Base-by-base conservation (phyloP, 2,113 vertebrate species). In the Thymallus thymallus region DNA sequence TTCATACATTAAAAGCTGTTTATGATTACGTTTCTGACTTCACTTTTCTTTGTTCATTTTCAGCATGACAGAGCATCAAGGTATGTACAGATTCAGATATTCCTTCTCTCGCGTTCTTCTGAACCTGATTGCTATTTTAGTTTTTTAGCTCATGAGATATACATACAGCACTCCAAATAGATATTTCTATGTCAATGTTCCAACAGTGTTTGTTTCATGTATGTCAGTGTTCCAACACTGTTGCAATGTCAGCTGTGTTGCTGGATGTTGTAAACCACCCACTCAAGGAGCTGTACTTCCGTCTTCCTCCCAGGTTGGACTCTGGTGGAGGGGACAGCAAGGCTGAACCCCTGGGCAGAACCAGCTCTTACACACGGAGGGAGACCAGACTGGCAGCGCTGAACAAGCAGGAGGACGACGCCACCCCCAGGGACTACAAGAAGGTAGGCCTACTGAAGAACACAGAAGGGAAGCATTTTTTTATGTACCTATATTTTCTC, bases 381-480 rank as follows among this genome's bases (percentile, higher is more conserved):
- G 96, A 98, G 86, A 94, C 93, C 67, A 94, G 96, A 18, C 88
- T 98, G 16, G 92, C 94, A 1, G 90, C 93, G 18, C 89, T 96
- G 80, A 91, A 88, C 88, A 92, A 91, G 0, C 70, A 79, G 0
- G 94, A 94, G 2, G 93, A 94, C n/a, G 93, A 93, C 65, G 23
- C 41, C 24, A 86, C 78, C 30, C 81, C 80, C 78, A 93, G 87
- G 73, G 93, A 94, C 88, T 95, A 93, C 68, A 70, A 56, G 68
- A 70, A 70, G 68, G 68, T 70, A 87, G 74, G 86, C 0, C 10
- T 0, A 22, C 29, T 20, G 18, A 20, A 20, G 29, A 35, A 18
- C 26, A 6, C 64, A 35, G 64, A 20, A 35, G 4, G 13, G 16
- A 51, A 18, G 35, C 35, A 0, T 41, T 41, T 41, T 41, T 10